Percentiles rank a stretch among this genome's conserved stretches.
These are phyloP conservation scores for Notolabrus celidotus DNA, from an alignment of 2,797 vertebrate genomes.

Conservation along the genomic window DNA sequence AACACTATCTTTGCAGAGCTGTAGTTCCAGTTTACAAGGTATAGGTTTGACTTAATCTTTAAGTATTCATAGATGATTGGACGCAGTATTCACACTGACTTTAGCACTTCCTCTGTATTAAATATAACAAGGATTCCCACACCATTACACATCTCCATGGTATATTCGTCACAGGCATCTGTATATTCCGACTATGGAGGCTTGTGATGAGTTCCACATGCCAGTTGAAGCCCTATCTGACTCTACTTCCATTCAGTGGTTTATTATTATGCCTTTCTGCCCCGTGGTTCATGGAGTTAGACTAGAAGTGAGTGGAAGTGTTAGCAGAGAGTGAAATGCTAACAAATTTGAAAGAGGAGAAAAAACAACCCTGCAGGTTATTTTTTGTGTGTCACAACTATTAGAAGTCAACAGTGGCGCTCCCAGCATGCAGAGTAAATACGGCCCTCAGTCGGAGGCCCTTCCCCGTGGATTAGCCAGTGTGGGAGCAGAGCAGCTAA, in stretches of 20 bases:
- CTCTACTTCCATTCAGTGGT: conserved; percentile 15
- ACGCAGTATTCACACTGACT: no score
- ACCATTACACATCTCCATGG: not conserved
- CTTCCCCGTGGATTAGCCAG: conserved; percentile 61
- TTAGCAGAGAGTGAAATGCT: conserved; percentile 47
- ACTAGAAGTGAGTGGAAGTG: conserved; percentile 21
- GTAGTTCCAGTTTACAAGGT: no score
- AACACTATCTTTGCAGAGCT: no score
- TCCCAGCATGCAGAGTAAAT: conserved; percentile 65
- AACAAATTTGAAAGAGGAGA: conserved; percentile 34
- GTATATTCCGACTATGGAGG: conserved; percentile 13
- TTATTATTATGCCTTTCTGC: conserved; percentile 43
- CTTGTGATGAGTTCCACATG: conserved; percentile 10
- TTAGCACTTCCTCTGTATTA: not conserved
- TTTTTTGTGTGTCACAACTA: conserved; percentile 71
- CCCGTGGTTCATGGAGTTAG: conserved; percentile 20
- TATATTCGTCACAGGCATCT: conserved; percentile 14
- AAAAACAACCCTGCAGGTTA: conserved; percentile 57
- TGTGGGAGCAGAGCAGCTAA: conserved; percentile 70
- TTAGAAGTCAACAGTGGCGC: conserved; percentile 74
- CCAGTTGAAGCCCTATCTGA: conserved; percentile 16
- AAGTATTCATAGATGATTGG: no score
- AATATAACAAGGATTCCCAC: no score
- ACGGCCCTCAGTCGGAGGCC: conserved; percentile 63
- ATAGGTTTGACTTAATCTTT: no score